Conservation (phyloP, 2,888 invertebrate genomes). For the Drosophila siamana region DNA sequence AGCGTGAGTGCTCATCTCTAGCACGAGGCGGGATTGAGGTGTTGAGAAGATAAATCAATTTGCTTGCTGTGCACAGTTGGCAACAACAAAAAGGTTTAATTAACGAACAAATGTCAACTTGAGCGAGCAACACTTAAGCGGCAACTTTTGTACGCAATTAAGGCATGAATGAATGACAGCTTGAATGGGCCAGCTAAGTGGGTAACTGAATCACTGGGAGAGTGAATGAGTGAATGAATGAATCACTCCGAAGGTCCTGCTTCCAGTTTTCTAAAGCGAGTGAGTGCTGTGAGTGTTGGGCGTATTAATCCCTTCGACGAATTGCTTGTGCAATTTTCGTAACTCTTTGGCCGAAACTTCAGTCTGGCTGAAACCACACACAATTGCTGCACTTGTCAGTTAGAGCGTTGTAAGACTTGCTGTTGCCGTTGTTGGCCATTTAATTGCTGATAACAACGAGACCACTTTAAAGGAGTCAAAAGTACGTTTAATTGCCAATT, state of each 20-base stretch:
- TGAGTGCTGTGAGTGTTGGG: slow-evolving; percentile 33
- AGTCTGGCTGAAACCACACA: slow-evolving; percentile 50
- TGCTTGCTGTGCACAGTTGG: slow-evolving; percentile 78
- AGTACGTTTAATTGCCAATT: slow-evolving; percentile 16
- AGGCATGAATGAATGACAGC: slow-evolving; percentile 76
- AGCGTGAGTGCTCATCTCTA: slow-evolving; percentile 5
- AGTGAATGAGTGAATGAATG: slow-evolving; percentile 28
- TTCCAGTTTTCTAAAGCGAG: neutral
- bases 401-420: neutral
- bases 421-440: slow-evolving; percentile 20
- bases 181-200: slow-evolving; percentile 60
- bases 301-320: slow-evolving; percentile 24
- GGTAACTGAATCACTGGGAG: slow-evolving; percentile 61
- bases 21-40: slow-evolving; percentile 53
- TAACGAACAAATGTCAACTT: slow-evolving; percentile 81
- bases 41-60: slow-evolving; percentile 80
- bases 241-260: slow-evolving; percentile 31
- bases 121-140: slow-evolving; percentile 74
- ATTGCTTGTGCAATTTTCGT: slow-evolving; percentile 32
- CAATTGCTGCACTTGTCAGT: slow-evolving; percentile 57
- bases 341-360: slow-evolving; percentile 34
- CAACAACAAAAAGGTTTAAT: slow-evolving; percentile 77
- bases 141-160: slow-evolving; percentile 79
- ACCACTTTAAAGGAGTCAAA: slow-evolving; percentile 24
- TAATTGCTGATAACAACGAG: slow-evolving; percentile 34